These are phyloP conservation scores for Catocala nupta DNA, from an alignment of 2,888 invertebrate genomes.

Conservation along the genomic window DNA sequence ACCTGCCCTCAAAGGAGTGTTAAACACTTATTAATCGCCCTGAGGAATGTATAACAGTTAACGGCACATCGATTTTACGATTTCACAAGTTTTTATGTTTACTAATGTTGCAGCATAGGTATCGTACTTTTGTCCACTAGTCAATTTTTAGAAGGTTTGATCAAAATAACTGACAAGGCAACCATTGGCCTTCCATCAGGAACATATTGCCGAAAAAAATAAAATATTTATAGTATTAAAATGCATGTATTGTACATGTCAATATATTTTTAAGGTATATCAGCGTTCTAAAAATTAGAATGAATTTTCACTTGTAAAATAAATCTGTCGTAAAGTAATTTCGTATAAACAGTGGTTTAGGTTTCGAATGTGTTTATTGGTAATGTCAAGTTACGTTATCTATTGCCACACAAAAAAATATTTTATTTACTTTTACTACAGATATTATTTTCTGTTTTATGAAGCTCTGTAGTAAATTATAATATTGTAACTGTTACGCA, in stretches of 20 bases:
- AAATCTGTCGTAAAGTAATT: background rate
- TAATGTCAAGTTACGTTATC: constrained; percentile 30
- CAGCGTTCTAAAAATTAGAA: background rate
- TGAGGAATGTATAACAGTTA: constrained; percentile 67
- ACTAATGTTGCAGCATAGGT: constrained; percentile 72
- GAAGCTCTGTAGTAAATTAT: no score
- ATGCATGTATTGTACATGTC: background rate
- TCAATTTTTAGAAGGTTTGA: constrained; percentile 68
- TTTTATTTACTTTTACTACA: constrained; percentile 3
- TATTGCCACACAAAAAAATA: constrained; percentile 33
- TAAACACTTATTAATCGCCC: constrained; percentile 64
- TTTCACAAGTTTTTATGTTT: constrained; percentile 80
- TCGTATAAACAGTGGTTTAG: background rate
- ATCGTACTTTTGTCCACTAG: constrained; percentile 73
- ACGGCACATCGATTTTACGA: constrained; percentile 76
- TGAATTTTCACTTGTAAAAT: background rate
- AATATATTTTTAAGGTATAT: background rate
- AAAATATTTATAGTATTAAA: background rate
- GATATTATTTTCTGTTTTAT: no score
- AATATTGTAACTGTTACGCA: no score
- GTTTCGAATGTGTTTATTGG: constrained; percentile 36
- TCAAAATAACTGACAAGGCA: constrained; percentile 53
- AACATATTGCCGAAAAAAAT: constrained; percentile 6
- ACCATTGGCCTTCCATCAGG: constrained; percentile 13
- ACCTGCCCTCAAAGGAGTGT: constrained; percentile 67